These are phyloP conservation scores for Thera britannica DNA, from an alignment of 2,888 invertebrate species.

Conservation along the genomic window DNA sequence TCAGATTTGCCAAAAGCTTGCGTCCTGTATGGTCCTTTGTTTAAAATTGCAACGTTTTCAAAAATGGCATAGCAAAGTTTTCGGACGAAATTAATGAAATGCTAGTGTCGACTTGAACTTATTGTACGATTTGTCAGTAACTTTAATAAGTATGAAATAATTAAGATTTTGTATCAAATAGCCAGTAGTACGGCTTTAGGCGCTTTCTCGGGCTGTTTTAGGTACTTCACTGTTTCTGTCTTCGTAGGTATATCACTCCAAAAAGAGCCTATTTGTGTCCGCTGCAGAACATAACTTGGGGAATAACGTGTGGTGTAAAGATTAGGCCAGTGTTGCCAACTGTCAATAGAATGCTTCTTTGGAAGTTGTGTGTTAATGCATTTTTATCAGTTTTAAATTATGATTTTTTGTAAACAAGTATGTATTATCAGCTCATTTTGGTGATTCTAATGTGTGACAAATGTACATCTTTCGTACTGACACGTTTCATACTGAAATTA, in stretches of 20 bases:
- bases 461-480: not conserved
- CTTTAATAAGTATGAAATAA: slow-evolving; percentile 35
- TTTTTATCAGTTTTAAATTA: slow-evolving; percentile 45
- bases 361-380: slow-evolving; percentile 43
- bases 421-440: slow-evolving; percentile 47
- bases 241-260: not conserved
- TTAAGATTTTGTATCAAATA: slow-evolving; percentile 41
- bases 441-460: not conserved
- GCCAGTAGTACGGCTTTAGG: slow-evolving; percentile 17
- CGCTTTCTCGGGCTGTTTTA: slow-evolving; percentile 15
- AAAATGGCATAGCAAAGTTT: not conserved
- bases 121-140: slow-evolving; percentile 40
- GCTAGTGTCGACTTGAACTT: slow-evolving; percentile 28
- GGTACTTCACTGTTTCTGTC: not conserved
- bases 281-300: not conserved
- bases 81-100: not conserved
- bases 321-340: slow-evolving; percentile 31
- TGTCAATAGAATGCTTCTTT: slow-evolving; percentile 37
- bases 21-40: too few relatives aligned
- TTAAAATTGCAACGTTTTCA: too few relatives aligned
- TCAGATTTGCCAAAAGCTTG: too few relatives aligned
- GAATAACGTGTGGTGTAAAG: not conserved
- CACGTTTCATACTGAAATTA: slow-evolving; percentile 7
- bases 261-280: not conserved
- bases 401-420: slow-evolving; percentile 43